A percentile compares a stretch with the other conserved stretches of the same genome.
Conservation (phyloP, 2,113 vertebrate genomes). For the Vicugna pacos region DNA sequence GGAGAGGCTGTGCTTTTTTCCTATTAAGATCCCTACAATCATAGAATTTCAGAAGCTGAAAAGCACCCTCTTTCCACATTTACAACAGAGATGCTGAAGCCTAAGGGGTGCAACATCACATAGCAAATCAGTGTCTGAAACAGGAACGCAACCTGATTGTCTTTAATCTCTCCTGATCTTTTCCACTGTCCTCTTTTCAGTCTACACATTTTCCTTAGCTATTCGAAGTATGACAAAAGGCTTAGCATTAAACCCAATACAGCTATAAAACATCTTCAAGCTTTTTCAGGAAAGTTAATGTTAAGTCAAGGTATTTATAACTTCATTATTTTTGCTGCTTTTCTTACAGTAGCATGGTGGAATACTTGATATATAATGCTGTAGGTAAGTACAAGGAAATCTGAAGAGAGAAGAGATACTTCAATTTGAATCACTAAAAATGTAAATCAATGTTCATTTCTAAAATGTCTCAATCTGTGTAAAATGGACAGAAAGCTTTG, state of each 20-base stretch:
- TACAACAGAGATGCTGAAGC: neutral
- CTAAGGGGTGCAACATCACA: neutral
- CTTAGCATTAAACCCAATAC: neutral
- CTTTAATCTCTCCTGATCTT: neutral
- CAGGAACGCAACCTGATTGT: neutral
- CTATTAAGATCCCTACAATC: neutral
- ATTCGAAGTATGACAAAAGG: neutral
- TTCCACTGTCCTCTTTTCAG: neutral
- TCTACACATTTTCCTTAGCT: neutral
- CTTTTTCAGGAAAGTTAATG: neutral
- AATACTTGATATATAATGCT: neutral
- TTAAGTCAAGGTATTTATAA: neutral
- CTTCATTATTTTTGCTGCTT: conserved; percentile 4
- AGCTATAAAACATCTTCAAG: neutral
- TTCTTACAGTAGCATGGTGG: neutral
- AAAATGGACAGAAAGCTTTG: neutral
- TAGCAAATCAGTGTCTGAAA: neutral
- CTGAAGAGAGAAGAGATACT: neutral
- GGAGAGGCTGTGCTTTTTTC: neutral
- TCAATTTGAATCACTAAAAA: neutral
- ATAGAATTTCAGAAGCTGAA: conserved; percentile 1
- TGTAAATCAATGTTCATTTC: neutral
- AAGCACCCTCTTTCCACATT: neutral
- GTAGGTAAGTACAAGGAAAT: neutral
- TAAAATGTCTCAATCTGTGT: neutral